Percentiles rank a stretch among this genome's conserved stretches.
Conservation (phyloP, 2,888 invertebrate species). For the Sphecodes monilicornis region DNA sequence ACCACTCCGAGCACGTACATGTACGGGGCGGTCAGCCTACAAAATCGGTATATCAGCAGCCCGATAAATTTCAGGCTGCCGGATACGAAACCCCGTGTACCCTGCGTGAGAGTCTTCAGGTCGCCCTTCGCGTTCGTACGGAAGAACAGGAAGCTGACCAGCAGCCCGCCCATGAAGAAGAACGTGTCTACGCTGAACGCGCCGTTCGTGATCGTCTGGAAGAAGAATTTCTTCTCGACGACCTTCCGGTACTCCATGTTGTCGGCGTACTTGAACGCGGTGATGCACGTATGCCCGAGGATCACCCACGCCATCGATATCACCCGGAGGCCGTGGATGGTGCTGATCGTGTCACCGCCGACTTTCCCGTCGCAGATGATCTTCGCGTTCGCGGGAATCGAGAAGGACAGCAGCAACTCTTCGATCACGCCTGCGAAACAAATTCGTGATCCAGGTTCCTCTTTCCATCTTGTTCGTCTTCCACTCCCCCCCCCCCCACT, state of each 20-base stretch:
- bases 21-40: conserved; percentile 92
- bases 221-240: conserved; percentile 83
- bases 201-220: conserved; percentile 84
- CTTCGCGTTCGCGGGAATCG: conserved; percentile 80
- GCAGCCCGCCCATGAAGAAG: conserved; percentile 88
- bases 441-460: not conserved
- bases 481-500: not conserved
- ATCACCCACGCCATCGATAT: conserved; percentile 85
- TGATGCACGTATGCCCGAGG: conserved; percentile 86
- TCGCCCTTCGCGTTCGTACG: conserved; percentile 86
- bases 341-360: conserved; percentile 83
- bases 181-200: conserved; percentile 84
- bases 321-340: conserved; percentile 83
- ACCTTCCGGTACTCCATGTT: conserved; percentile 86
- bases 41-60: conserved; percentile 89
- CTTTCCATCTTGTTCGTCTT: not conserved
- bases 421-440: conserved; percentile 76
- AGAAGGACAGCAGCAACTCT: conserved; percentile 83
- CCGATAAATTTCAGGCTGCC: conserved; percentile 88
- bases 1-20: conserved; percentile 93
- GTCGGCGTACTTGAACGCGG: conserved; percentile 93
- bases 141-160: conserved; percentile 94
- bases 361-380: conserved; percentile 83
- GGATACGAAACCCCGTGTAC: conserved; percentile 80
- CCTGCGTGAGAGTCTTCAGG: conserved; percentile 86